Evolutionary conservation across 2,113 vertebrate genomes (phyloP).

Genomic region (Lonchura striata): DNA sequence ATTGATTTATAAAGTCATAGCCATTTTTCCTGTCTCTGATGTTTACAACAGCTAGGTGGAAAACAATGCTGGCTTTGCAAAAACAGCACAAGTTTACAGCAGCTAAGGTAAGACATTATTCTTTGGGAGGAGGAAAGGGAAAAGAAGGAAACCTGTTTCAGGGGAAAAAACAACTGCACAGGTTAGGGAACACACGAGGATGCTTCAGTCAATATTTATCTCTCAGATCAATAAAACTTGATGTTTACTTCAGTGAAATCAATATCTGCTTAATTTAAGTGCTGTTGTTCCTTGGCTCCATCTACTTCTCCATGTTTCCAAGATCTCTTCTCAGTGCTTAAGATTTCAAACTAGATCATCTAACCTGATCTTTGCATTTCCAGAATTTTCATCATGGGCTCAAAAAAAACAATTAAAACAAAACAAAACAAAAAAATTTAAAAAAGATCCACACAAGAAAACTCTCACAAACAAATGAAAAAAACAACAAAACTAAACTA

Average conservation of each 20-base stretch:
- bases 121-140: background rate
- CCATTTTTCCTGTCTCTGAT: conserved; percentile 16
- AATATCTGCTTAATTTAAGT: background rate
- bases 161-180: background rate
- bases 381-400: background rate
- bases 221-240: background rate
- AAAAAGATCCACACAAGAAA: too few species aligned
- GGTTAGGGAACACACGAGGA: background rate
- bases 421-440: too few species aligned
- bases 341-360: background rate
- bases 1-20: conserved; percentile 28
- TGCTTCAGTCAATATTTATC: conserved; percentile 12
- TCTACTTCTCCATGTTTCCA: background rate
- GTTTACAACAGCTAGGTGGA: background rate
- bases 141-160: background rate
- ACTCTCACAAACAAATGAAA: too few species aligned
- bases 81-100: background rate
- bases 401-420: background rate
- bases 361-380: background rate
- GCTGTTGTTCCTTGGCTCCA: background rate
- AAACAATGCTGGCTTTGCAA: background rate
- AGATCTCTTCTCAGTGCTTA: background rate
- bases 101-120: background rate
- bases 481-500: too few species aligned
- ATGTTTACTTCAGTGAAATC: conserved; percentile 1